Evolutionary conservation across 2,797 vertebrate genomes (phyloP), one percentile per base, ranked within the genome.

Genomic region (Limnodromus scolopaceus): DNA sequence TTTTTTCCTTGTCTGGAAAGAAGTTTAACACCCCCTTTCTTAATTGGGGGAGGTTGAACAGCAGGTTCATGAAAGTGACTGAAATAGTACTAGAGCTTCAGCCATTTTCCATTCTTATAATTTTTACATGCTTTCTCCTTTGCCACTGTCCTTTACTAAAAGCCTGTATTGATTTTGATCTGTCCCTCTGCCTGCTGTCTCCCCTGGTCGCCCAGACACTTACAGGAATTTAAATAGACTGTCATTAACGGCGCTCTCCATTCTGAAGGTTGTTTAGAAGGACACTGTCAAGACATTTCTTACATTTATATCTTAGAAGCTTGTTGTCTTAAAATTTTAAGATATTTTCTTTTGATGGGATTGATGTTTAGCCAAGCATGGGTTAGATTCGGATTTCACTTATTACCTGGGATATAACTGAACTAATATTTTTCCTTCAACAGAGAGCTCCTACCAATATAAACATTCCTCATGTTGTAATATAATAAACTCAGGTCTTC

Each of bases 171-270:
- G 69, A 86, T 93, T 96, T 95, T 92, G 87, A 75, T 91, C 61
- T 82, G 49, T 77, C 66, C 41, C 22, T 60, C 45, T 53, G 74
- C 28, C 36, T 87, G 43, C 30, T 58, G 27, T 81, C 60, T 54
- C 32, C 69, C 12, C 1, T 1, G 4, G 49, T 60, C 3, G 1
- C 64, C 80, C 64, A 87, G 74, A 85, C 75, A 34, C 74, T 64
- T 80, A 66, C 24, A 92, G 83, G 43, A 95, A 92, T 95, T 96
- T 87, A 83, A 97, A 94, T 9, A 57, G 71, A 46, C 41, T 84
- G 91, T 70, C 30, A 66, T 74, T 90, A 89, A 74, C 32, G 32
- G 22, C 0, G 1, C 9, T 36, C 22, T 63, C 79, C 7, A 6
- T 68, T 81, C 63, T 72, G 61, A 90, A 90, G 65, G 72, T 48